These are phyloP conservation scores for Erinaceus europaeus DNA, from an alignment of 2,113 vertebrate genomes.

Conservation along the genomic window DNA sequence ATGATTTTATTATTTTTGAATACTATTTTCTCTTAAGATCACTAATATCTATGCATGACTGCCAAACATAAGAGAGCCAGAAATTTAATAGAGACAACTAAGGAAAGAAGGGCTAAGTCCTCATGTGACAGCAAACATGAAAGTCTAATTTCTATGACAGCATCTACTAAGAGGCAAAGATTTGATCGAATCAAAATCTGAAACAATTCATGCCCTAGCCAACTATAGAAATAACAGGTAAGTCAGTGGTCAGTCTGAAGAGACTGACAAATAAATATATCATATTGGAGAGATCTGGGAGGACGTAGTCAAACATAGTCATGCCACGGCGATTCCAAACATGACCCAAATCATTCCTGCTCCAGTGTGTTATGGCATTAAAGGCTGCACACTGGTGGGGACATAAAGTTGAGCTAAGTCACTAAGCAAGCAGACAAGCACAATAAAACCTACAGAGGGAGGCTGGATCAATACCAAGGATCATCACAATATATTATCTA, in stretches of 20 bases:
- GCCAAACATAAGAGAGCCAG: not conserved
- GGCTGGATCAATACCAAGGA: not conserved
- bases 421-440: not conserved
- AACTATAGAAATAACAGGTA: not conserved
- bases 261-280: not conserved
- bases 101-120: not conserved
- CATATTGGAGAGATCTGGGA: not conserved
- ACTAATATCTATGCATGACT: too few species aligned
- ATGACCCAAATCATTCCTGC: not conserved
- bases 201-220: not conserved
- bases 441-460: not conserved
- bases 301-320: not conserved
- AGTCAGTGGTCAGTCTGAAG: not conserved
- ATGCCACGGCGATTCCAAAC: not conserved
- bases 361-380: not conserved
- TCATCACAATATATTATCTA: not conserved
- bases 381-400: not conserved
- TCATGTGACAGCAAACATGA: not conserved
- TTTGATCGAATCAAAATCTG: not conserved
- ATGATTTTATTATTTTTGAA: not conserved
- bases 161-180: not conserved
- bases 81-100: not conserved
- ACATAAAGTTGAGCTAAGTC: not conserved
- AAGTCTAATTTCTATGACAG: not conserved
- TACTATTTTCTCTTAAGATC: not conserved